Conservation (phyloP, 1,140 invertebrate species). For the Bombyx mandarina region DNA sequence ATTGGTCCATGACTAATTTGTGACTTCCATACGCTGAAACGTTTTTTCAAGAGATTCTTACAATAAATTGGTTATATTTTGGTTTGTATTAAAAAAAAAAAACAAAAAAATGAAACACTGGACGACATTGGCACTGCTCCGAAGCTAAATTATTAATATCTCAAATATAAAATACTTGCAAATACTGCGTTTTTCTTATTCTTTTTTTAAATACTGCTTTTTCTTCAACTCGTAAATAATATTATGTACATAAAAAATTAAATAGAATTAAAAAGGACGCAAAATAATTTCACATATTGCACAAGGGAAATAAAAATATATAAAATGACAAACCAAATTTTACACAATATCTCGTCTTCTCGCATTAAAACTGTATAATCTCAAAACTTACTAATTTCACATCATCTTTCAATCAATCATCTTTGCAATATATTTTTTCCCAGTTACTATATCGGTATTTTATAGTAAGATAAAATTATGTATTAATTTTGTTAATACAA, state of each 20-base stretch:
- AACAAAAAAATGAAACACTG: slow-evolving; percentile 24
- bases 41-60: slow-evolving; percentile 36
- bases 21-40: slow-evolving; percentile 30
- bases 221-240: slow-evolving; percentile 45
- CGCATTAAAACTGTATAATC: too few species aligned
- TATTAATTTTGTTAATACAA: too few species aligned
- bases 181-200: slow-evolving; percentile 7
- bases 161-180: slow-evolving; percentile 29
- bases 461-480: too few species aligned
- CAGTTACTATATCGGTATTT: too few species aligned
- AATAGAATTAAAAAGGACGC: slow-evolving; percentile 49
- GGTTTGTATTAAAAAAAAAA: slow-evolving; percentile 30
- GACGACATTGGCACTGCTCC: slow-evolving; percentile 36
- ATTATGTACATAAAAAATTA: slow-evolving; percentile 19
- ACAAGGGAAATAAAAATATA: slow-evolving; percentile 31
- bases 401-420: too few species aligned
- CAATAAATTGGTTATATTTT: slow-evolving; percentile 47
- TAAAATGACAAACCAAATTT: slow-evolving; percentile 14
- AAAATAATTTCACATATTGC: slow-evolving; percentile 63
- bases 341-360: not conserved
- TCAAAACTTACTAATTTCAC: too few species aligned
- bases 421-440: too few species aligned
- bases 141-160: slow-evolving; percentile 24
- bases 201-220: slow-evolving; percentile 41
- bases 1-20: slow-evolving; percentile 28